Base-by-base conservation (phyloP, 2,888 invertebrate species). In the Stenchaetothrips biformis region DNA sequence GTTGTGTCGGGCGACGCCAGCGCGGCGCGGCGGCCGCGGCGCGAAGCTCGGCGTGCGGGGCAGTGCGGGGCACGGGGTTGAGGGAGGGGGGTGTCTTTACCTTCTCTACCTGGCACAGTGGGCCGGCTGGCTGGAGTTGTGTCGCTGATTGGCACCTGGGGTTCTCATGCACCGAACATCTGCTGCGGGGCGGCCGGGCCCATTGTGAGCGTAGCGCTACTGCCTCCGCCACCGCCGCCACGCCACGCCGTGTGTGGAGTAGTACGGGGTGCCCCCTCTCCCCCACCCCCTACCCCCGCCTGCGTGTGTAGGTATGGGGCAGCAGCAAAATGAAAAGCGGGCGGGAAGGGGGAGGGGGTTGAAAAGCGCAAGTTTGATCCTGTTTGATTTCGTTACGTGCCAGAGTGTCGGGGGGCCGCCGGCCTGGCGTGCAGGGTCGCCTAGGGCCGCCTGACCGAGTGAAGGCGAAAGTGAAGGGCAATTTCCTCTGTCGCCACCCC, bases 361-460 rank as follows among this genome's bases (percentile, higher is more conserved):
- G 67, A 74, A 74, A 74, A 74, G 67, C 25, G 67, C 67, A 74
- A 74, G 67, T 74, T 74, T 74, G 67, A 74, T 74, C 67, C 67
- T 74, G 67, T 74, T 74, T 74, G 67, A 74, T 74, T 74, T 74
- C 25, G 67, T 74, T 74, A 21, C 67, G 67, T 74, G 18, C 0
- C n/a, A n/a, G n/a, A n/a, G n/a, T n/a, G n/a, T n/a, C n/a, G n/a
- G n/a, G n/a, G n/a, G n/a, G n/a, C n/a, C n/a, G n/a, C n/a, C n/a
- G n/a, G n/a, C n/a, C n/a, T 37, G 37, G 37, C 37, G 37, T 37
- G 37, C 37, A 37, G 37, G 37, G 37, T 37, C 37, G 37, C 37
- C 37, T 37, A 37, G 37, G 37, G 37, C 4, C 37, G 37, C 37
- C 37, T 37, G 37, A 37, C 37, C 37, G 37, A 37, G 37, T 37